phyloP scores from a whole-genome alignment of 64 coral and sea anemone genomes.

The Actinia tenebrosa region DNA sequence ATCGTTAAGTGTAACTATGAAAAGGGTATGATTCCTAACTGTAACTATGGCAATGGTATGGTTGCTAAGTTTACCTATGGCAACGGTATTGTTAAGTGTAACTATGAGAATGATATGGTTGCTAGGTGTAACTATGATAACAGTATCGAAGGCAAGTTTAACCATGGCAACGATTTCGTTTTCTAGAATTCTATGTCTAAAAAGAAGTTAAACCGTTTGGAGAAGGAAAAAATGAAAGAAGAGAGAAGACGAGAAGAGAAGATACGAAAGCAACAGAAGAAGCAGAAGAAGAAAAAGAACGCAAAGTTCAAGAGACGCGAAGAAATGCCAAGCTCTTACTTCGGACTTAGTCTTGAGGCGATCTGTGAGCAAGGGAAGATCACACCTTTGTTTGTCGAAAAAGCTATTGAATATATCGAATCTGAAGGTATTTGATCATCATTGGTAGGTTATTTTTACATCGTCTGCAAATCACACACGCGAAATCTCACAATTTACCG shows the following conservation, averaged over 20 bases:
- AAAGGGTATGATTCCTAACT: background rate
- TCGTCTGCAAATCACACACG: background rate
- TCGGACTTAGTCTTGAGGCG: constrained; percentile 56
- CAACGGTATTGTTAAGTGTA: background rate
- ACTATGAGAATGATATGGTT: background rate
- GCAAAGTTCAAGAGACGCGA: constrained; percentile 62
- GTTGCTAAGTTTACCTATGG: background rate
- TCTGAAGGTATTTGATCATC: constrained; percentile 38
- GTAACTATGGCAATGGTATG: background rate
- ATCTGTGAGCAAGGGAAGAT: constrained; percentile 53
- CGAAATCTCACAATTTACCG: background rate
- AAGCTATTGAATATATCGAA: constrained; percentile 85
- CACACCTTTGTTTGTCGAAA: constrained; percentile 77
- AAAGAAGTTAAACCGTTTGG: constrained; percentile 49
- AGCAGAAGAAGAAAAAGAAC: constrained; percentile 22
- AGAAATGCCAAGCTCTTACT: constrained; percentile 53
- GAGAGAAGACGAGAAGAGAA: constrained; percentile 59
- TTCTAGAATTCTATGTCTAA: constrained; percentile 19
- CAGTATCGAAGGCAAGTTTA: background rate
- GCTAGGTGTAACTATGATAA: background rate
- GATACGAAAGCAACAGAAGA: constrained; percentile 28
- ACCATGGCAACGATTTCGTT: background rate
- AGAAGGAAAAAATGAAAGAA: constrained; percentile 66
- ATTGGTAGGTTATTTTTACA: background rate
- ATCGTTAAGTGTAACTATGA: background rate